Evolutionary conservation across 2,113 vertebrate genomes (phyloP), one percentile per base, ranked within the genome.

Genomic region (Pseudorasbora parva): DNA sequence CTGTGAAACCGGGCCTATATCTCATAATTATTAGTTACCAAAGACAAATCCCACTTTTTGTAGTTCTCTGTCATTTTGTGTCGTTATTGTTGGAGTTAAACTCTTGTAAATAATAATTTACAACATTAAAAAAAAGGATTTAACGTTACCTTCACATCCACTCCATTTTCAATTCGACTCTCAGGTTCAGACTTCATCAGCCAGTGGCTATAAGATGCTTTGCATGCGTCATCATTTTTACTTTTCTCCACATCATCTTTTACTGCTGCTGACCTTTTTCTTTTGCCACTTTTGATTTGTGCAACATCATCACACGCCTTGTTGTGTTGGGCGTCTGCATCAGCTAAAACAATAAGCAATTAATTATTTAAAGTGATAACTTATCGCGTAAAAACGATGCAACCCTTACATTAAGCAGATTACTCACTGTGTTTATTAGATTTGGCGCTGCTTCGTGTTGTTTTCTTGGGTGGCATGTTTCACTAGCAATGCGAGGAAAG

Each of bases 181-280:
- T 99, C 97, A 0, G 98, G 97, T 76, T 99, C 97, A 5, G 98
- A 99, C 87, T 99, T 99, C 96, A 99, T 96, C 86, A 99, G 91
- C 98, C 98, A 99, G 89, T 89, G 93, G 23, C 85, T 87, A 73
- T 91, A 92, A 0, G 62, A 64, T 5, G 87, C 85, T 88, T 84
- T 87, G 72, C 8, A 74, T 71, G 47, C 51, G 2, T 0, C 78
- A 43, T 83, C 83, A 80, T 85, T 86, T 54, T 64, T 27, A 2
- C 8, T 49, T 6, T 88, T 62, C 57, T 90, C 87, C 0, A 73
- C 87, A 75, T 82, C 89, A 71, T 77, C n/a, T 43, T 82, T 85
- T 27, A 83, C 90, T 66, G 83, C 77, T 87, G 45, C 79, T 54
- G 85, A 33, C 47, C 85, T 82, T 81, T 92, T 93, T 60, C 83